phyloP scores from a whole-genome alignment of 2,797 vertebrate genomes.

The Ficedula albicollis region DNA sequence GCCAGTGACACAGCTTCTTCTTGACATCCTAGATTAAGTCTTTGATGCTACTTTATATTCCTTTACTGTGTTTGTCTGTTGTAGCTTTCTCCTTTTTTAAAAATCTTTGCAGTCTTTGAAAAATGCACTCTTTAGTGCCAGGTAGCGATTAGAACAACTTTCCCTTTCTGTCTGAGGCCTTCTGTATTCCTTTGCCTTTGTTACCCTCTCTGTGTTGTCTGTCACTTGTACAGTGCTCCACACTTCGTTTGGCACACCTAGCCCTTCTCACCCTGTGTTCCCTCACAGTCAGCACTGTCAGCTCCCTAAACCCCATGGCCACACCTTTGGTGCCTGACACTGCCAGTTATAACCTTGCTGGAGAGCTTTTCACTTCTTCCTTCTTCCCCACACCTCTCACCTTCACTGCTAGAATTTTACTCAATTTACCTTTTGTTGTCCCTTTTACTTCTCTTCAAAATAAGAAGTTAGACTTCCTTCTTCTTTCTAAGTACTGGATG shows the following conservation, averaged over 20 bases:
- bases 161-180: neutral
- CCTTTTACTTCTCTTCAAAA: neutral
- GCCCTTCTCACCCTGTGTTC: rapidly evolving
- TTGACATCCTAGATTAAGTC: neutral
- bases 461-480: neutral
- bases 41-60: neutral
- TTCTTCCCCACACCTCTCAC: neutral
- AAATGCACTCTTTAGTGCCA: neutral
- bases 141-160: neutral
- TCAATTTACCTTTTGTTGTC: neutral
- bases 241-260: neutral
- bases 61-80: neutral
- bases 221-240: neutral
- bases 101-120: neutral
- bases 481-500: neutral
- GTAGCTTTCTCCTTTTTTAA: neutral
- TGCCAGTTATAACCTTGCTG: neutral
- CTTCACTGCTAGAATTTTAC: neutral
- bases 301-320: neutral
- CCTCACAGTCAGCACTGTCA: neutral
- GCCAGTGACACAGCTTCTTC: neutral
- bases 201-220: neutral
- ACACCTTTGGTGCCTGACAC: neutral
- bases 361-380: neutral
- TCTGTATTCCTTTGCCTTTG: neutral